phyloP scores from a whole-genome alignment of 2,888 invertebrate genomes.

The Philhelius pedissequus region DNA sequence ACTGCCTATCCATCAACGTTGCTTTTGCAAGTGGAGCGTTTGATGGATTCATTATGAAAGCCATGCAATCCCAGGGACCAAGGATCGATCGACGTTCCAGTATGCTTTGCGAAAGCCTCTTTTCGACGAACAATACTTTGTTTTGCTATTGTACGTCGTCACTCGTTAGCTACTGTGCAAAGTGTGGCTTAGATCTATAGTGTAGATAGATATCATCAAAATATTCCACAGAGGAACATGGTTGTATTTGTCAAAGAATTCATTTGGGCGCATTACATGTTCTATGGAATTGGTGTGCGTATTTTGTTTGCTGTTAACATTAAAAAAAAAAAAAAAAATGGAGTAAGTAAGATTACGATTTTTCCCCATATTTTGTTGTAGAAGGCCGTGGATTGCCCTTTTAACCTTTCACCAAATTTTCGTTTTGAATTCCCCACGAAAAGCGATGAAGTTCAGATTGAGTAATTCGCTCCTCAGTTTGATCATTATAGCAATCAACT shows the following conservation, averaged over 20 bases:
- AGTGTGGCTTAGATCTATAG: neutral
- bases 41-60: slow-evolving; percentile 67
- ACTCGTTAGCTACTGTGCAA: slow-evolving; percentile 28
- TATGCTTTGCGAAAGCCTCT: slow-evolving; percentile 19
- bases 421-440: too few species aligned
- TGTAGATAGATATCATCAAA: neutral
- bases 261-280: neutral
- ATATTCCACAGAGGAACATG: neutral
- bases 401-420: too few species aligned
- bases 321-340: too few species aligned
- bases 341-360: too few species aligned
- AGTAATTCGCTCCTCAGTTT: too few species aligned
- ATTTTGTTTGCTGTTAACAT: too few species aligned
- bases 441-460: too few species aligned
- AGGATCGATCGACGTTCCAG: too few species aligned
- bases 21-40: slow-evolving; percentile 61
- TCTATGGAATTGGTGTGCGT: too few species aligned
- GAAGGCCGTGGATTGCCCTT: too few species aligned
- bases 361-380: too few species aligned
- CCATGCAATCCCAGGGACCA: slow-evolving; percentile 27
- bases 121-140: slow-evolving; percentile 22
- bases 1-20: slow-evolving; percentile 58
- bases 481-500: too few species aligned
- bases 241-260: neutral
- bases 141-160: slow-evolving; percentile 22